phyloP scores from a whole-genome alignment of 2,797 vertebrate species.

The Mergus octosetaceus region DNA sequence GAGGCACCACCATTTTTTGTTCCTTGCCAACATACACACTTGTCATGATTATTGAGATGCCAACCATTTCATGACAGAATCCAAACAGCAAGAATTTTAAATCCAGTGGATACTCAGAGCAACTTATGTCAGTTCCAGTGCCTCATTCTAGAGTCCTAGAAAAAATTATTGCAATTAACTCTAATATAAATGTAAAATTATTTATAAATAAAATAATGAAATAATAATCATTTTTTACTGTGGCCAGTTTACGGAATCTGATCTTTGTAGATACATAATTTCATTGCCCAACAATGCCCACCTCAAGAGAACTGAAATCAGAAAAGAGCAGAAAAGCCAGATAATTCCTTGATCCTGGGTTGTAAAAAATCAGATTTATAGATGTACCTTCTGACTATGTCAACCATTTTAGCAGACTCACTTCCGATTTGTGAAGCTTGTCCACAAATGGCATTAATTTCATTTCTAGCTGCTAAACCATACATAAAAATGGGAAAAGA shows the following conservation, averaged over 20 bases:
- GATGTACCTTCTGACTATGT: not conserved
- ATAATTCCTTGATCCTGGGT: not conserved
- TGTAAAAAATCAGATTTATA: not conserved
- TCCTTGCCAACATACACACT: not conserved
- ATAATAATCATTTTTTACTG: not conserved
- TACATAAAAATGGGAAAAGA: not conserved
- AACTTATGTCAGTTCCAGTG: not conserved
- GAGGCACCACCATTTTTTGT: conserved; percentile 24
- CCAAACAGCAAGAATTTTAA: not conserved
- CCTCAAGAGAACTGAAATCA: not conserved
- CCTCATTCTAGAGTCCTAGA: not conserved
- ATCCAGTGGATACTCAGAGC: not conserved
- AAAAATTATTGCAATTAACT: not conserved
- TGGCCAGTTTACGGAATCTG: not conserved
- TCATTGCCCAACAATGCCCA: not conserved
- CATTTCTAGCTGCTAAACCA: not conserved
- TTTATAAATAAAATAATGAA: not conserved
- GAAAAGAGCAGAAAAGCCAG: not conserved
- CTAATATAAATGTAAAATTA: not conserved
- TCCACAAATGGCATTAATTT: not conserved
- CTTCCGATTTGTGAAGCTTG: not conserved
- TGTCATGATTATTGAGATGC: conserved; percentile 9
- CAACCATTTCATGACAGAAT: conserved; percentile 18
- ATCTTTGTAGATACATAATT: not conserved
- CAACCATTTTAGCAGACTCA: not conserved